Conservation (phyloP, 2,113 vertebrate genomes). For the Gambusia affinis region DNA sequence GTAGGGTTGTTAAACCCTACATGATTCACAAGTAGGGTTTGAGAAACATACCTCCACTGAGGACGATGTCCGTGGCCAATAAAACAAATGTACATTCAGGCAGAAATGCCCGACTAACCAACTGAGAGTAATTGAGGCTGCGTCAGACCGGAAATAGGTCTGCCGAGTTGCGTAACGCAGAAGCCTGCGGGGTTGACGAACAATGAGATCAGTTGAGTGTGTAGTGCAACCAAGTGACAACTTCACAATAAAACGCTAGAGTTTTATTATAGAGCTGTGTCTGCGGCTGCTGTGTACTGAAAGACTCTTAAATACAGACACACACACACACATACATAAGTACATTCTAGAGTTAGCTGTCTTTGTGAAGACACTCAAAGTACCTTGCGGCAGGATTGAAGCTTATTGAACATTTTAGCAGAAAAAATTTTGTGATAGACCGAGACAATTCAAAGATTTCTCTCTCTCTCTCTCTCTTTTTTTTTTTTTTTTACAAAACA, state of each 20-base stretch:
- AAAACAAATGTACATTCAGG: neutral
- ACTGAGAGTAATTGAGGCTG: neutral
- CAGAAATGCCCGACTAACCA: neutral
- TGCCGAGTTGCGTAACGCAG: neutral
- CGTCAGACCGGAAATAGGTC: neutral
- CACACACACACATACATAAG: too few species aligned
- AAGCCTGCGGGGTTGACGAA: neutral
- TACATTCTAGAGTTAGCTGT: neutral
- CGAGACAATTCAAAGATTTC: too few species aligned
- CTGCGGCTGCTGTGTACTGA: neutral
- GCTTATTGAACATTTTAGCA: too few species aligned
- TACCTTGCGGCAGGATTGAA: too few species aligned
- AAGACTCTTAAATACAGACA: neutral
- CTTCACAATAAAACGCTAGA: neutral
- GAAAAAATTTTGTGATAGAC: too few species aligned
- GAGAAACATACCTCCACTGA: too few species aligned
- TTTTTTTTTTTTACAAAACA: too few species aligned
- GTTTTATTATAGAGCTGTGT: neutral
- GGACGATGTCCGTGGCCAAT: too few species aligned
- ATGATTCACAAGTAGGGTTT: too few species aligned
- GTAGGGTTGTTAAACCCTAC: too few species aligned
- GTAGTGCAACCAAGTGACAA: neutral
- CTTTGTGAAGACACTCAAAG: too few species aligned
- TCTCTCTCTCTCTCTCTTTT: too few species aligned
- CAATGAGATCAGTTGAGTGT: neutral